Evolutionary conservation across 2,888 invertebrate species (phyloP).

Genomic region (Drosophila planitibia): DNA sequence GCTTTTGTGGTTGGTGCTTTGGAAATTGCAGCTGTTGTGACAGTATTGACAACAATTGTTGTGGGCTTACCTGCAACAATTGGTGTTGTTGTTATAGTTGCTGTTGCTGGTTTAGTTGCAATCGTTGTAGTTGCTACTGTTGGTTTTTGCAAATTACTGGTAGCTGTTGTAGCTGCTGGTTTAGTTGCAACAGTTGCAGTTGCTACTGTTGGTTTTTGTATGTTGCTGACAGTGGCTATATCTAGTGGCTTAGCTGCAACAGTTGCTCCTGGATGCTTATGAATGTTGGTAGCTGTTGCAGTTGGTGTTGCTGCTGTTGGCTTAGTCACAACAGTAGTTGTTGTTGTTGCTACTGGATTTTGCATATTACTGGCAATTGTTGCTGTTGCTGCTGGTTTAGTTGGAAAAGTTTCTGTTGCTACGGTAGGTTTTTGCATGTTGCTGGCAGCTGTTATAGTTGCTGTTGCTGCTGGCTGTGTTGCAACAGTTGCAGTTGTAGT

Average conservation of each 20-base stretch:
- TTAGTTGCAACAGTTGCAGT: slow-evolving; percentile 11
- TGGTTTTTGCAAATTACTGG: slow-evolving; percentile 4
- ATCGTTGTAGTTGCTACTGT: background rate
- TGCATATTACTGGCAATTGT: background rate
- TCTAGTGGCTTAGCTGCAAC: slow-evolving; percentile 7
- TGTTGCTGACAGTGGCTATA: slow-evolving; percentile 1
- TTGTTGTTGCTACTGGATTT: background rate
- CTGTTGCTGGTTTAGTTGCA: slow-evolving; percentile 1
- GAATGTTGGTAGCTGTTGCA: background rate
- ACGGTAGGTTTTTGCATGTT: slow-evolving; percentile 2
- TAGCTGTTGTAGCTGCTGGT: slow-evolving; percentile 1
- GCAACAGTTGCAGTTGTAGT: background rate
- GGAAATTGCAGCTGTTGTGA: slow-evolving; percentile 8
- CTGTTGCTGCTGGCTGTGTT: background rate
- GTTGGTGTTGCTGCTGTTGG: background rate
- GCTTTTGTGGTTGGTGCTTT: slow-evolving; percentile 1
- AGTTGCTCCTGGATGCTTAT: background rate
- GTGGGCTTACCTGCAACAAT: slow-evolving; percentile 8
- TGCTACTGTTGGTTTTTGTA: background rate
- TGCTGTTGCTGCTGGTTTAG: background rate
- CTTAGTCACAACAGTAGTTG: slow-evolving; percentile 4
- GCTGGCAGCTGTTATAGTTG: background rate
- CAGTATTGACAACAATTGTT: slow-evolving; percentile 8
- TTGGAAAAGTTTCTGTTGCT: too few species aligned
- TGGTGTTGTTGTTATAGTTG: background rate